Base-by-base conservation (phyloP, 2,797 vertebrate species). In the Ataeniobius toweri region DNA sequence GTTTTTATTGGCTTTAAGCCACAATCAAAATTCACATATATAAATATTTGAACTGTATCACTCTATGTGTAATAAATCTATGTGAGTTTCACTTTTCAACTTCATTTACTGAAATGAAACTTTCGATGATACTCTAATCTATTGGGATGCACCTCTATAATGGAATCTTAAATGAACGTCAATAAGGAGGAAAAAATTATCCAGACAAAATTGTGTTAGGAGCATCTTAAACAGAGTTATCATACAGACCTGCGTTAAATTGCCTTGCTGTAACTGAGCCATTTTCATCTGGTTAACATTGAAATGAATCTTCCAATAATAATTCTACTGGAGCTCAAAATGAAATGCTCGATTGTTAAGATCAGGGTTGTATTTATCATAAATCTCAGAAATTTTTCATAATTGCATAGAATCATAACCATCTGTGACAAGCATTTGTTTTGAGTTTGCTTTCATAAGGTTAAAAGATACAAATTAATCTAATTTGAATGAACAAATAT, bases 391-490 rank as follows among this genome's bases (percentile, higher is more conserved):
- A 68, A 68, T 5, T 68, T 1, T 44, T 13, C 24, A 41, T 22
- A 39, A 9, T 44, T 14, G 39, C 58, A 63, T 6, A 10, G 44
- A 71, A 59, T 20, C 13, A 20, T 55, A 78, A 26, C 71, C 70
- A 22, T 59, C 75, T 22, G 20, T 0, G 0, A 31, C 63, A 74
- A 80, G 31, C 24, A 24, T 71, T 63, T 24, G 61, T 61, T 82
- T 74, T 6, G 6, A 28, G 28, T 76, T 48, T 74, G 48, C 41
- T 53, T 55, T 28, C 6, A 75, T 39, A 58, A 41, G 16, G 3
- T 79, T 74, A 77, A 8, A 28, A 59, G 71, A 80, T 79, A 39
- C 67, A 74, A 79, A 56, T 67, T 83, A 50, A 85, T 82, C 55
- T 69, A 58, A 70, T 82, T 76, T 65, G 61, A 71, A 26, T 51